A percentile compares a stretch with the other conserved stretches of the same genome.
phyloP scores from a whole-genome alignment of 1,140 invertebrate genomes.

The Phymorhynchus buccinoides region DNA sequence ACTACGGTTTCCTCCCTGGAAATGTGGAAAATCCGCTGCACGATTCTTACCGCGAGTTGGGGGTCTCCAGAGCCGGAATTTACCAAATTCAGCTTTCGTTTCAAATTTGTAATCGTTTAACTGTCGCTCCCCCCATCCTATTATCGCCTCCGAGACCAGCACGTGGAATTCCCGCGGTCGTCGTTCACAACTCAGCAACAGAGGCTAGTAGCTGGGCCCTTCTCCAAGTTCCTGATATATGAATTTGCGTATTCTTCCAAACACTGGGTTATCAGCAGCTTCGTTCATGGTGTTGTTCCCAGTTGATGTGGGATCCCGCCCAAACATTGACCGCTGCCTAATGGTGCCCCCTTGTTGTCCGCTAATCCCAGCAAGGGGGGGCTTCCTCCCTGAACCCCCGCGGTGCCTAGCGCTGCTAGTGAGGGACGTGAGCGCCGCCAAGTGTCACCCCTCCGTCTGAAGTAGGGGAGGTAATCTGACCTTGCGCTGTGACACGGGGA shows the following conservation, averaged over 20 bases:
- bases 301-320: background rate
- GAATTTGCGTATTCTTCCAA: no score
- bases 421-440: conserved; percentile 28
- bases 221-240: no score
- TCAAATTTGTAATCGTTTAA: no score
- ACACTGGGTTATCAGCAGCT: background rate
- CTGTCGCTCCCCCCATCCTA: no score
- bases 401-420: background rate
- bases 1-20: no score
- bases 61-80: no score
- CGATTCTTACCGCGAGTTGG: no score
- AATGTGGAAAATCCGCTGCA: no score
- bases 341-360: background rate
- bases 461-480: conserved; percentile 35
- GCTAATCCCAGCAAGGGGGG: no score
- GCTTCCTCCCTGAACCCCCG: background rate
- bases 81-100: no score
- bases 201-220: background rate
- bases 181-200: background rate
- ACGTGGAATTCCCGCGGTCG: background rate
- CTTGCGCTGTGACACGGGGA: conserved; percentile 19
- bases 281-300: background rate
- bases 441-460: conserved; percentile 25
- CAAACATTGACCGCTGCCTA: background rate
- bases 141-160: no score